Conservation (phyloP, 2,797 vertebrate genomes). For the Malurus splendens region DNA sequence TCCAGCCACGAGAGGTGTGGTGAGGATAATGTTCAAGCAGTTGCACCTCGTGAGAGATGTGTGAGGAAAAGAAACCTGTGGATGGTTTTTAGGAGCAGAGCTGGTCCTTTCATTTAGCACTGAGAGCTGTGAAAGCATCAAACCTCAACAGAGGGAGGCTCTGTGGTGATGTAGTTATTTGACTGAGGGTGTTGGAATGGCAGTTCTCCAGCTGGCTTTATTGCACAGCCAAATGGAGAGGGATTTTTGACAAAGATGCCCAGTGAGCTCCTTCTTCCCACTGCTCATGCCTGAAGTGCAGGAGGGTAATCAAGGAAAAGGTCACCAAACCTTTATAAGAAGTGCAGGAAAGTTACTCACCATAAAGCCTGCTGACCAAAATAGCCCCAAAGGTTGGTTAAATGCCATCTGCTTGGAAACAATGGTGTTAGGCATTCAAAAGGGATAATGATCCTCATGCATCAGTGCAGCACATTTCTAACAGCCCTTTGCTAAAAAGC, state of each 20-base stretch:
- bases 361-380: not conserved
- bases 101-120: not conserved
- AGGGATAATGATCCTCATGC: not conserved
- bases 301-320: not conserved
- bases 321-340: not conserved
- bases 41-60: not conserved
- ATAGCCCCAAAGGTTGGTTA: not conserved
- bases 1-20: not conserved
- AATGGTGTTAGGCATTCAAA: not conserved
- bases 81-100: not conserved
- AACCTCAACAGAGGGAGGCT: not conserved
- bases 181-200: not conserved
- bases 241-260: not conserved
- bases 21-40: rapidly evolving
- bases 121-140: not conserved
- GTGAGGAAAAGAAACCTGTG: not conserved
- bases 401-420: not conserved
- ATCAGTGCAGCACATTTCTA: not conserved
- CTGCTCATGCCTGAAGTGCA: not conserved
- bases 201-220: not conserved
- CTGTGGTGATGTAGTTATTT: not conserved
- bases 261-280: not conserved
- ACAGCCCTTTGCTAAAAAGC: not conserved
- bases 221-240: not conserved
- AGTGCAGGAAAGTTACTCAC: not conserved